These are phyloP conservation scores for Malacoraja senta DNA, from an alignment of 2,797 vertebrate genomes.

Conservation along the genomic window DNA sequence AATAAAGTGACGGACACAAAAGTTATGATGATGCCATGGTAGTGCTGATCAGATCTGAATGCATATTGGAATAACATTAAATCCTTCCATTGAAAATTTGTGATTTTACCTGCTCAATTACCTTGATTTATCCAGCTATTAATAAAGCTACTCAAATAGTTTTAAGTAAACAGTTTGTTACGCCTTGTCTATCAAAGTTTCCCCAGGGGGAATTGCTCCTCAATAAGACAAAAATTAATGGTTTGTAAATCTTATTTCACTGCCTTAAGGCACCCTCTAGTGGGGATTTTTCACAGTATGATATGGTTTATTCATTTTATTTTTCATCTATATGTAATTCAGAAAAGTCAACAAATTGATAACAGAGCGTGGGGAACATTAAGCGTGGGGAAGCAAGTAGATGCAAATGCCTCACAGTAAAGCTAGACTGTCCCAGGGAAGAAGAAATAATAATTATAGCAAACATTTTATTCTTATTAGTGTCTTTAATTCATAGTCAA, in stretches of 20 bases:
- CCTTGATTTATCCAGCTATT: not conserved
- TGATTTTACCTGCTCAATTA: not conserved
- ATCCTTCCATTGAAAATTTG: not conserved
- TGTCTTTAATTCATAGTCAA: not conserved
- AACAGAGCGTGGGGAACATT: not conserved
- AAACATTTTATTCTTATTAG: not conserved
- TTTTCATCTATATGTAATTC: not conserved
- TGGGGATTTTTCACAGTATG: not conserved
- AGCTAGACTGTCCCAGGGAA: not conserved
- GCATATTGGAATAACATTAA: not conserved
- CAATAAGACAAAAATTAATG: not conserved
- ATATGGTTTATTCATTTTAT: not conserved
- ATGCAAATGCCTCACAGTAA: not conserved
- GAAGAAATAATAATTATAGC: no score
- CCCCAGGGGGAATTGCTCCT: not conserved
- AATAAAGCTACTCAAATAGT: not conserved
- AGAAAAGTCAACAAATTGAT: not conserved
- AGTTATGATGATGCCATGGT: not conserved
- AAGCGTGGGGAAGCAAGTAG: not conserved
- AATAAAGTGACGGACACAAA: not conserved
- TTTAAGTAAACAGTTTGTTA: not conserved
- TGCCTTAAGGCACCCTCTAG: constrained; percentile 28
- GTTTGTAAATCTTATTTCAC: not conserved
- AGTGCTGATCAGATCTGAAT: not conserved
- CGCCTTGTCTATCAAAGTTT: not conserved